A percentile compares a stretch with the other conserved stretches of the same genome.
Evolutionary conservation across 2,888 invertebrate species (phyloP).

Genomic region (Lapara coniferarum): DNA sequence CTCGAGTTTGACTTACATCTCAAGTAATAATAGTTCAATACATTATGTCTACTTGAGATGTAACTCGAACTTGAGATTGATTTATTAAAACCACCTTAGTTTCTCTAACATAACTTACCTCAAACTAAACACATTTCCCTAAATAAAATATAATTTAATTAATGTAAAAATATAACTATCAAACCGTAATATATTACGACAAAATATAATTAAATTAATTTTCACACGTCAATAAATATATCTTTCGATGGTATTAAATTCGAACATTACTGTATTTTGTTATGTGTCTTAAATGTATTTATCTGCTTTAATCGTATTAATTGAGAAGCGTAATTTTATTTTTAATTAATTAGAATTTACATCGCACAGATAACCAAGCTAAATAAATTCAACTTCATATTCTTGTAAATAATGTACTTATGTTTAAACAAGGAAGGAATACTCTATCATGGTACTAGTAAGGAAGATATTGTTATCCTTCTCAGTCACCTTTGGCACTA

Average conservation of each 20-base stretch:
- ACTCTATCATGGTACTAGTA: constrained; percentile 20
- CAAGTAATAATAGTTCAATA: no score
- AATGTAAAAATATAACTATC: neutral
- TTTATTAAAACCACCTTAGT: no score
- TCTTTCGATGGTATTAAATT: constrained; percentile 12
- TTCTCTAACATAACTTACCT: neutral
- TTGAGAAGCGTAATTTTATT: neutral
- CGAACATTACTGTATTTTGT: neutral
- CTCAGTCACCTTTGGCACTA: constrained; percentile 70
- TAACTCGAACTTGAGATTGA: no score
- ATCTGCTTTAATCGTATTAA: neutral
- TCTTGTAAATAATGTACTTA: constrained; percentile 9
- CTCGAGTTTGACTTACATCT: no score
- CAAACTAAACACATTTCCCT: neutral
- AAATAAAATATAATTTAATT: neutral
- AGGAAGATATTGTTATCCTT: constrained; percentile 30
- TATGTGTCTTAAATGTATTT: neutral
- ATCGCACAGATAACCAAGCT: neutral
- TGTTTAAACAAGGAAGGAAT: constrained; percentile 9
- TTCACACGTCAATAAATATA: neutral
- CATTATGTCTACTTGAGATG: no score
- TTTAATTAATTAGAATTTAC: neutral
- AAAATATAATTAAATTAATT: neutral
- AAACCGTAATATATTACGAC: neutral
- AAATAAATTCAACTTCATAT: constrained; percentile 6